A percentile compares a stretch with the other conserved stretches of the same genome.
phyloP scores from a whole-genome alignment of 2,888 invertebrate genomes.

The Chromoteleia sp. region DNA sequence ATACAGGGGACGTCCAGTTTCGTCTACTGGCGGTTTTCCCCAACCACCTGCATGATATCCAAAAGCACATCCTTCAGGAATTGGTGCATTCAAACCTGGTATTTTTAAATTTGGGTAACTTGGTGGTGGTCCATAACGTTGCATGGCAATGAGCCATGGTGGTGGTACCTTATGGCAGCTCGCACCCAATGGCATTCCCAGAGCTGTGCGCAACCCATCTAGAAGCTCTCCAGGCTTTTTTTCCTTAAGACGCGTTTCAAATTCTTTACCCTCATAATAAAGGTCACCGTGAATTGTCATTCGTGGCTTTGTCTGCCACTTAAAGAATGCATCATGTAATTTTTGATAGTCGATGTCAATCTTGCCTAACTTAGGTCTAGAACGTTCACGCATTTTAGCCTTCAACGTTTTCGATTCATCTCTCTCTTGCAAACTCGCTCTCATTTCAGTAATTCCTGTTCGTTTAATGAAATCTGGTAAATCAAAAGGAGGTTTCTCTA shows the following conservation, averaged over 20 bases:
- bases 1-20: constrained; percentile 98
- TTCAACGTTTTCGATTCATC: constrained; percentile 97
- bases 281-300: constrained; percentile 99
- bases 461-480: constrained; percentile 99
- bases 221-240: constrained; percentile 99
- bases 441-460: constrained; percentile 99
- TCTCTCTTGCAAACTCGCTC: constrained; percentile 98
- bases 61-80: constrained; percentile 98
- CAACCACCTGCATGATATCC: constrained; percentile 99
- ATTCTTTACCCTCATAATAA: constrained; percentile 99
- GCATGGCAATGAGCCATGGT: constrained; percentile 98
- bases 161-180: constrained; percentile 96
- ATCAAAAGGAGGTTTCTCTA: constrained; percentile 99
- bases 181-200: constrained; percentile 99
- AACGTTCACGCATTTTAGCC: constrained; percentile 98
- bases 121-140: constrained; percentile 99
- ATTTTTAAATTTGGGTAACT: constrained; percentile 99
- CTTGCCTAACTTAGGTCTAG: constrained; percentile 98
- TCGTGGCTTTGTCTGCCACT: constrained; percentile 99
- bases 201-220: constrained; percentile 97
- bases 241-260: constrained; percentile 98
- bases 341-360: constrained; percentile 99
- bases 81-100: constrained; percentile 98
- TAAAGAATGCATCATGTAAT: constrained; percentile 99
- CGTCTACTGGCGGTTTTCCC: constrained; percentile 99